Base-by-base conservation (phyloP, 2,797 vertebrate genomes). In the Poecilia picta region DNA sequence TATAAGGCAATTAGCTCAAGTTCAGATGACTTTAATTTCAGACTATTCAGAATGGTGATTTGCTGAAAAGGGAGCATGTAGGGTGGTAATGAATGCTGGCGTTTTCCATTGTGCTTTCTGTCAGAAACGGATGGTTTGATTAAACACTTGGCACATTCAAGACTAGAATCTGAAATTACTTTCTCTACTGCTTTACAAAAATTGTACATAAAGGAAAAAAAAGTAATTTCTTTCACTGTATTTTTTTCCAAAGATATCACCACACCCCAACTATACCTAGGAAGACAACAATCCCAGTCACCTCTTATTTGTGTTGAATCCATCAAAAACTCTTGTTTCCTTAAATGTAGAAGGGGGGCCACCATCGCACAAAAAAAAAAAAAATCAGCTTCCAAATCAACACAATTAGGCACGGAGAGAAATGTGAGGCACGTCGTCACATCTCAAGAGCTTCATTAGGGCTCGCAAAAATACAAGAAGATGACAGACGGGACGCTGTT, bases 401-500 rank as follows among this genome's bases (percentile, higher is more conserved):
- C 89, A 88, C 89, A 93, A 91, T 91, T 89, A 91, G 86, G 90
- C 74, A 76, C 81, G 68, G 92, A 90, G 87, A 81, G 84, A 94
- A 90, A 92, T 71, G 86, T 25, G 82, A 86, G 85, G 87, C 89
- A 75, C 84, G 81, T 84, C 73, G 74, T 83, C 87, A 88, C 85
- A 80, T 85, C 79, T 86, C 86, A 79, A 77, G 18, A 23, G 87
- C 84, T 89, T 92, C 86, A 90, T 87, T 87, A 88, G 81, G 81
- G 72, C 79, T 46, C 83, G 73, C 76, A 81, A 80, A 76, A 84
- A 86, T 88, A 84, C 59, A 75, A 76, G 77, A 72, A n/a, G 81
- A 77, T 13, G 80, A 88, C 83, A 91, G 90, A 91, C 75, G 13
- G 75, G 39, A 72, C 3, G 78, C 85, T 76, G 81, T 36, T 47